These are phyloP conservation scores for Lasiurus borealis DNA, from an alignment of 2,113 vertebrate species.

Conservation along the genomic window DNA sequence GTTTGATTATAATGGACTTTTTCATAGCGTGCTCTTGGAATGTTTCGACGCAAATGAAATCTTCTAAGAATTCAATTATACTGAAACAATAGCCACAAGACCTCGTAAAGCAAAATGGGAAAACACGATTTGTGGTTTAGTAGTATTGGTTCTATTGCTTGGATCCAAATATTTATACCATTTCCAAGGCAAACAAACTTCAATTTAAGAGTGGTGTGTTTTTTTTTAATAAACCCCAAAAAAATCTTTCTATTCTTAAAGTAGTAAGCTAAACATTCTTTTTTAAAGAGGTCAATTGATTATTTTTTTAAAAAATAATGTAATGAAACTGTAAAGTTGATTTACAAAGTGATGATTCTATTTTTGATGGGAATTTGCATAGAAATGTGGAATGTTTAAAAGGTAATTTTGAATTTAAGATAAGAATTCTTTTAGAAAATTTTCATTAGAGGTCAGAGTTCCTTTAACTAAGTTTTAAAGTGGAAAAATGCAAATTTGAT, in stretches of 20 bases:
- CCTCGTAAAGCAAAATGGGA: slow-evolving; percentile 3
- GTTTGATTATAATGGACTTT: slow-evolving; percentile 72
- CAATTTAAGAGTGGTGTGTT: background rate
- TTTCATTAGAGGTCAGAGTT: background rate
- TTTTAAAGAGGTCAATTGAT: background rate
- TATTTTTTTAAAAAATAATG: background rate
- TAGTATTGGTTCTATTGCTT: slow-evolving; percentile 1
- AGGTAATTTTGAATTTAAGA: slow-evolving; percentile 37
- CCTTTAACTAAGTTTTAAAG: slow-evolving; percentile 55
- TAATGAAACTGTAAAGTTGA: background rate
- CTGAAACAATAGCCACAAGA: slow-evolving; percentile 71
- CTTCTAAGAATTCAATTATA: slow-evolving; percentile 74
- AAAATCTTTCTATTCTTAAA: slow-evolving; percentile 48
- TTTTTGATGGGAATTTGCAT: background rate
- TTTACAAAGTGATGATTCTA: background rate
- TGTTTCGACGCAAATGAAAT: slow-evolving; percentile 73
- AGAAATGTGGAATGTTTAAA: slow-evolving; percentile 11
- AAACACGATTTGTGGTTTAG: slow-evolving; percentile 50
- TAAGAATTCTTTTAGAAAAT: background rate
- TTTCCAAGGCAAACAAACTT: background rate
- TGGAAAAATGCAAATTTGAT: slow-evolving; percentile 48
- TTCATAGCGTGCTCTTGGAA: slow-evolving; percentile 64
- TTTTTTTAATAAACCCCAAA: slow-evolving; percentile 47
- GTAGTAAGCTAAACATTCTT: background rate
- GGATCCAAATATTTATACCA: slow-evolving; percentile 47